Base-by-base conservation (phyloP, 2,113 vertebrate species). In the Alosa alosa region DNA sequence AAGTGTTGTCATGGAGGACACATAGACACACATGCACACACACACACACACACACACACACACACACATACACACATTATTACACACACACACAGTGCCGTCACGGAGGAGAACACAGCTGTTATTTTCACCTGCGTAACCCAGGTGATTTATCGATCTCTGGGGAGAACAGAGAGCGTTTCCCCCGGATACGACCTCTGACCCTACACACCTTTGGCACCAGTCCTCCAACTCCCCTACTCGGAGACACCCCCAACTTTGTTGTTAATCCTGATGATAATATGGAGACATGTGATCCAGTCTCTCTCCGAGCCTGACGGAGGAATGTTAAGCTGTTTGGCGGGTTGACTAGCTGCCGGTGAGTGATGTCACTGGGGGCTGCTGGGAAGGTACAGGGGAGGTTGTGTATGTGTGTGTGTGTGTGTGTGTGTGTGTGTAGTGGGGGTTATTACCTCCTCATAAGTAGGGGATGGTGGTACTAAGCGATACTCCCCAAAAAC, bases 311-410 rank as follows among this genome's bases (percentile, higher is more conserved):
- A 15, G 50, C 49, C 50, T 9, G 17, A 47, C 60, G 46, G 52
- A 25, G 88, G 91, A 92, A 93, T 92, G 92, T 90, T 88, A 82
- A 91, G 25, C 85, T 83, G 4, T 4, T 46, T 45, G 72, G 81
- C 57, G 6, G 22, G 6, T 82, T 85, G 84, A 84, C 78, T 87
- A 46, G n/a, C 85, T 84, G 85, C 3, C 0, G 83, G 78, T 83
- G 84, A 89, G 75, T 85, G 86, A 90, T 57, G 25, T 15, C 64
- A 36, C 57, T 22, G 64, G 31, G 64, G 64, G 8, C 64, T 72
- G 25, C 2, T 3, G 64, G 25, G 64, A 31, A 72, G 22, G 8
- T 72, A 0, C 2, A 10, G 81, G 52, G 50, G 22, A 9, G 10
- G 75, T 57, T 36, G 49, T 50, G 47, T 85, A 18, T 81, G 18